phyloP scores from a whole-genome alignment of 2,888 invertebrate species.

The Pachymerium ferrugineum region DNA sequence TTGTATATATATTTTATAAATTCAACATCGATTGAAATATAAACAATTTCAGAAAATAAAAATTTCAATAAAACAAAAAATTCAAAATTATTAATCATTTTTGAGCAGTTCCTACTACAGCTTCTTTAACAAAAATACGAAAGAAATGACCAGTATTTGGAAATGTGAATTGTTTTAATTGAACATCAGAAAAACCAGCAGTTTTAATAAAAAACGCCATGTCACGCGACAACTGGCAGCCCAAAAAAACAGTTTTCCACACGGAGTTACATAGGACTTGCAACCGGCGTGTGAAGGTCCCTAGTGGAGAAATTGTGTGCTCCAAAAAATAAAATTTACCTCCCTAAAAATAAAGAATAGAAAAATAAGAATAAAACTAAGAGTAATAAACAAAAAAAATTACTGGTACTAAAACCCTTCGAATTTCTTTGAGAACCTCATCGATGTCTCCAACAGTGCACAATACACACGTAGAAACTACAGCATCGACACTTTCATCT shows the following conservation, averaged over 20 bases:
- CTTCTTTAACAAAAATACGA: not conserved
- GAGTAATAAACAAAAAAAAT: not conserved
- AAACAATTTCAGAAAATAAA: too few relatives aligned
- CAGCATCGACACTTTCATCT: too few relatives aligned
- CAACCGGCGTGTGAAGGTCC: not conserved
- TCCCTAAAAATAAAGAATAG: too few relatives aligned
- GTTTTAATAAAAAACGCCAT: not conserved
- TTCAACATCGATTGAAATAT: too few relatives aligned
- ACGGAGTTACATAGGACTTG: not conserved
- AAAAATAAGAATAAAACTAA: constrained; percentile 19
- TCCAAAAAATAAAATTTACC: constrained; percentile 25
- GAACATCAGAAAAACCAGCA: not conserved
- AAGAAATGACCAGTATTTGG: not conserved
- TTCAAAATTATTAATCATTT: too few relatives aligned
- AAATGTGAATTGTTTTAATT: not conserved
- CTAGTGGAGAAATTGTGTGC: not conserved
- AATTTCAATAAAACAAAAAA: too few relatives aligned
- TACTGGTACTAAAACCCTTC: constrained; percentile 34
- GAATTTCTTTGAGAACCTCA: constrained; percentile 27
- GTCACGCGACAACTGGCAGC: not conserved
- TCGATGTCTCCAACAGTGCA: constrained; percentile 30
- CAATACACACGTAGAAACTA: constrained; percentile 27
- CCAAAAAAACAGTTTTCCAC: not conserved
- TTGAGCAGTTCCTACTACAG: not conserved
- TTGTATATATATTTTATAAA: too few relatives aligned